phyloP scores from a whole-genome alignment of 2,797 vertebrate species.

The Catostomus latipinnis region DNA sequence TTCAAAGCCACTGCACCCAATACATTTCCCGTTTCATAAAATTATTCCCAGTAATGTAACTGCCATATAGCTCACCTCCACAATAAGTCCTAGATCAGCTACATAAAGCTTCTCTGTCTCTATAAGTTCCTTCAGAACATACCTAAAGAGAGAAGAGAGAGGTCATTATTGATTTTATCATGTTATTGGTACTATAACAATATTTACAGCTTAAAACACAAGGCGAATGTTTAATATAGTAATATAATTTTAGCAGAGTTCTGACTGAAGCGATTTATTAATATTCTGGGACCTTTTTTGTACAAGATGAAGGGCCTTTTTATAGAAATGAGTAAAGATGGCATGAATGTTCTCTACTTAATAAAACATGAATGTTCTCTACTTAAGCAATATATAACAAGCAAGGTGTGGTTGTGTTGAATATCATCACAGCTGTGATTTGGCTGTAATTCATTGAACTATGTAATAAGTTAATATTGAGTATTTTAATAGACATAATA shows the following conservation, averaged over 20 bases:
- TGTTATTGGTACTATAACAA: slow-evolving; percentile 13
- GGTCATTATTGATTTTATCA: slow-evolving; percentile 1
- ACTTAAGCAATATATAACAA: too few relatives aligned
- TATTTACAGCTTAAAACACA: slow-evolving; percentile 8
- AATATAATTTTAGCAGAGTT: slow-evolving; percentile 12
- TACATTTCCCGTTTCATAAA: not conserved
- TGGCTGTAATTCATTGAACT: too few relatives aligned
- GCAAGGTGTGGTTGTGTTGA: too few relatives aligned
- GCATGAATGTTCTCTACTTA: not conserved
- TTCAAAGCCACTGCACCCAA: not conserved
- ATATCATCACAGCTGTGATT: too few relatives aligned
- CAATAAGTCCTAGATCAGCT: slow-evolving; percentile 88
- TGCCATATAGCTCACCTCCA: slow-evolving; percentile 81
- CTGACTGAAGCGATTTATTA: slow-evolving; percentile 10
- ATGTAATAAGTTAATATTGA: too few relatives aligned
- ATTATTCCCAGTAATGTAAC: not conserved
- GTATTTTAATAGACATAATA: too few relatives aligned
- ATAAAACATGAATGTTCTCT: not conserved
- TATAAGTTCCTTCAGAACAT: slow-evolving; percentile 89
- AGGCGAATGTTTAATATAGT: slow-evolving; percentile 5
- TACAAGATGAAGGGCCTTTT: not conserved
- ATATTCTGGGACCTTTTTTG: slow-evolving; percentile 16
- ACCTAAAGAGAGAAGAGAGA: slow-evolving; percentile 74
- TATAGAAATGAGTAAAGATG: not conserved
- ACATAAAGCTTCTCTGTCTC: slow-evolving; percentile 95